phyloP scores from a whole-genome alignment of 2,797 vertebrate species.

The Atherinosoma microstoma region DNA sequence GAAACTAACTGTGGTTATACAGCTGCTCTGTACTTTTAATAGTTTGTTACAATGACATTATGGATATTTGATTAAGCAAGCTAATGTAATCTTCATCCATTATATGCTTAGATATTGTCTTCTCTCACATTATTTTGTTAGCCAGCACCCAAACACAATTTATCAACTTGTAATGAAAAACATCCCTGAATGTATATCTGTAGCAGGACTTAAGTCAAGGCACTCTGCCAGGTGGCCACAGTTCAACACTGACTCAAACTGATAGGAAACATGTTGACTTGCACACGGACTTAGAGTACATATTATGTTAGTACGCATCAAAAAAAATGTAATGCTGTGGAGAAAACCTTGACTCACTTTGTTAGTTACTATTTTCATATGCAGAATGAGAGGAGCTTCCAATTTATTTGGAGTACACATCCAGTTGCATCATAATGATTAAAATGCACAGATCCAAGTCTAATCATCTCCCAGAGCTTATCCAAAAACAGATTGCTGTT shows the following conservation, averaged over 20 bases:
- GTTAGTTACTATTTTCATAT: background rate
- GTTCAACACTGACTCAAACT: slow-evolving; percentile 37
- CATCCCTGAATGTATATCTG: slow-evolving; percentile 68
- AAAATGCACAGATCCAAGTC: background rate
- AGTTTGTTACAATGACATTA: background rate
- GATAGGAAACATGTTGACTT: slow-evolving; percentile 37
- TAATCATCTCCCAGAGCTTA: slow-evolving; percentile 8
- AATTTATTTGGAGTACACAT: background rate
- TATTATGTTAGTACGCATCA: background rate
- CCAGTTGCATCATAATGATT: background rate
- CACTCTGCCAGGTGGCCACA: slow-evolving; percentile 69
- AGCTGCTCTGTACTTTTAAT: background rate
- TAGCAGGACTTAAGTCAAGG: slow-evolving; percentile 75
- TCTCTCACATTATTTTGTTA: slow-evolving; percentile 17
- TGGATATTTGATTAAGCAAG: background rate
- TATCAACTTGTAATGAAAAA: slow-evolving; percentile 49
- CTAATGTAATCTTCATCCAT: background rate
- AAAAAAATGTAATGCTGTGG: background rate
- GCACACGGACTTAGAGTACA: slow-evolving; percentile 4
- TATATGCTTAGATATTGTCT: slow-evolving; percentile 12
- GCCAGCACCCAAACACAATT: slow-evolving; percentile 34
- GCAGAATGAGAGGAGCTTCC: background rate
- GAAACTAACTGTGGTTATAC: background rate
- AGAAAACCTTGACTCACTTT: background rate
- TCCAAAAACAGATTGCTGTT: slow-evolving; percentile 1